Evolutionary conservation across 2,888 invertebrate genomes (phyloP).

Genomic region (Chorisops tibialis): DNA sequence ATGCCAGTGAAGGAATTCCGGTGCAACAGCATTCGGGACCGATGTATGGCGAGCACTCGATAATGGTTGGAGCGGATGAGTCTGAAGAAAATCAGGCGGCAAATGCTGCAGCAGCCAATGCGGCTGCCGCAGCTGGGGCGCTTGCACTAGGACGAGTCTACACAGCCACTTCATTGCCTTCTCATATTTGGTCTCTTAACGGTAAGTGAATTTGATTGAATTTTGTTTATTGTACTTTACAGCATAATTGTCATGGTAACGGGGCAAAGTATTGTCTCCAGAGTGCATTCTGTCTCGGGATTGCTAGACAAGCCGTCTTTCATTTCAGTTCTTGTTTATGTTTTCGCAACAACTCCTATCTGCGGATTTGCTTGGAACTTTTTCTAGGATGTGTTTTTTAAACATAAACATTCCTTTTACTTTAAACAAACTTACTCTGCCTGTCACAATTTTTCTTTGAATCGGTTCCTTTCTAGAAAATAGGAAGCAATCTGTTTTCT

Average conservation of each 20-base stretch:
- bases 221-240: neutral
- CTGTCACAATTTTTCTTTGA: too few species aligned
- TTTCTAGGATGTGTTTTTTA: too few species aligned
- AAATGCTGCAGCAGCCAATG: conserved; percentile 47
- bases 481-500: too few species aligned
- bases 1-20: conserved; percentile 53
- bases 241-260: neutral
- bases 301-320: neutral
- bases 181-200: conserved; percentile 89
- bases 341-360: too few species aligned
- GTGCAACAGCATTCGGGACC: conserved; percentile 37
- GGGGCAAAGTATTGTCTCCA: neutral
- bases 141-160: conserved; percentile 74
- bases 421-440: too few species aligned
- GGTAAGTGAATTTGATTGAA: conserved; percentile 60
- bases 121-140: conserved; percentile 37
- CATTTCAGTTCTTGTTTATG: too few species aligned
- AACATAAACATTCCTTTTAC: too few species aligned
- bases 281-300: neutral
- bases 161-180: conserved; percentile 84
- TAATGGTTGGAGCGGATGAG: conserved; percentile 23
- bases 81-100: conserved; percentile 44
- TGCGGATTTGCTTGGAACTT: too few species aligned
- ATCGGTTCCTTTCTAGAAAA: too few species aligned
- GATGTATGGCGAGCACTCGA: conserved; percentile 54